Percentiles rank a stretch among this genome's conserved stretches.
These are phyloP conservation scores for Oikopleura dioica DNA, from an alignment of 23 tunicate genomes.

Conservation along the genomic window DNA sequence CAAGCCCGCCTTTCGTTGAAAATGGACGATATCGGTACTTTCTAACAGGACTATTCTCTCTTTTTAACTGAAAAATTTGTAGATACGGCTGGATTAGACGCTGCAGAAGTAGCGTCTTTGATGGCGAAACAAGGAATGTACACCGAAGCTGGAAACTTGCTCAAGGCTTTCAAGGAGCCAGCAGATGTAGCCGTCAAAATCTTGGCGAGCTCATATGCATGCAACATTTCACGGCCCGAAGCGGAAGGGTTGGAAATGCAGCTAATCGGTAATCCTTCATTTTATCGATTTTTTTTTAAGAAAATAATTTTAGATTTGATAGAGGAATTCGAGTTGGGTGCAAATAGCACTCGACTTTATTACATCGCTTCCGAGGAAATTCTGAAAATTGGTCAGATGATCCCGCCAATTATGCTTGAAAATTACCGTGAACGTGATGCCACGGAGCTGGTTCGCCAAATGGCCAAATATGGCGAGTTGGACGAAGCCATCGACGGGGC, in stretches of 20 bases:
- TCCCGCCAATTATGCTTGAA: not conserved
- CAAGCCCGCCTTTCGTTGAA: not conserved
- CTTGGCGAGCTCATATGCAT: not conserved
- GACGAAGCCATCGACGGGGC: not conserved
- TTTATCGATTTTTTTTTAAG: not conserved
- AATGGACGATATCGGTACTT: not conserved
- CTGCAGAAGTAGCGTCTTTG: not conserved
- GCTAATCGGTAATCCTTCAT: not conserved
- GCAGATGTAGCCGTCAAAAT: not conserved
- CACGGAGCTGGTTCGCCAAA: not conserved
- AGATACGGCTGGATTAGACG: not conserved
- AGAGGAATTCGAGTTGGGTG: not conserved
- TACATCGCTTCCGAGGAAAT: not conserved
- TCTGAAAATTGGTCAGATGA: not conserved
- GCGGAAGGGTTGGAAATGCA: not conserved
- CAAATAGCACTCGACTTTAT: not conserved
- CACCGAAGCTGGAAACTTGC: not conserved
- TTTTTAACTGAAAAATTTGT: not conserved
- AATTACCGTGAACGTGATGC: not conserved
- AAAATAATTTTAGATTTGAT: not conserved
- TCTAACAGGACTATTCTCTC: too few species aligned
- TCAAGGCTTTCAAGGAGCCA: not conserved
- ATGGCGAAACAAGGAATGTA: not conserved
- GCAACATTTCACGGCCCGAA: not conserved
- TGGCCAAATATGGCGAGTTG: not conserved